Evolutionary conservation across 2,113 vertebrate species (phyloP), one percentile per base, ranked within the genome.

Genomic region (Hypanus sabinus): DNA sequence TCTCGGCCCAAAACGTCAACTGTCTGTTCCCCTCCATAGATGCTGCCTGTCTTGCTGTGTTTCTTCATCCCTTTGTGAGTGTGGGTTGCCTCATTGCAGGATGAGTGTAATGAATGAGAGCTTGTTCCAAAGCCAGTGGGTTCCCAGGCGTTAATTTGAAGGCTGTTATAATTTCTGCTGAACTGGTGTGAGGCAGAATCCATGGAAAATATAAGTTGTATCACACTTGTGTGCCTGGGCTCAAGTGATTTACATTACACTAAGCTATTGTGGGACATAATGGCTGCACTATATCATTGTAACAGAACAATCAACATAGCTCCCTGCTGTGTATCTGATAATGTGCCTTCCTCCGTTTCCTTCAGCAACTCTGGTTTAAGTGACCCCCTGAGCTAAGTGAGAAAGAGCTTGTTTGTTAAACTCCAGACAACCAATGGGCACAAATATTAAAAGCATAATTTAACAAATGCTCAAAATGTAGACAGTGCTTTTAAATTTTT

Each of bases 401-500:
- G 60, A 65, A 90, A 90, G 62, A 90, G 85, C 30, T 60, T 33
- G n/a, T 60, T 90, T 65, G 60, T 90, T 90, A 90, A 90, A 65
- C 85, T 65, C 60, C 33, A 18, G 60, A 90, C 85, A 90, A 65
- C 85, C 62, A 33, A 90, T n/a, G 85, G 85, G 85, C 30, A 60
- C 60, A 60, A 73, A 65, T 90, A 90, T 90, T 90, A 90, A 90
- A 90, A 90, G 16, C 85, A 65, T 90, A 90, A 90, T 90, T 90
- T 68, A 90, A 30, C 62, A 90, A 90, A 68, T 5, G 60, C 16
- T 90, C 85, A 90, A 90, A 90, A 60, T 90, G 18, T 65, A 33
- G 60, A 65, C 18, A 30, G 16, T 62, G 85, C 85, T 65, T 90
- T 90, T 33, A 90, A 90, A n/a, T 90, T 65, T 73, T 65, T 90